These are phyloP conservation scores for Lophochroa leadbeateri DNA, from an alignment of 2,113 vertebrate genomes.

Conservation along the genomic window DNA sequence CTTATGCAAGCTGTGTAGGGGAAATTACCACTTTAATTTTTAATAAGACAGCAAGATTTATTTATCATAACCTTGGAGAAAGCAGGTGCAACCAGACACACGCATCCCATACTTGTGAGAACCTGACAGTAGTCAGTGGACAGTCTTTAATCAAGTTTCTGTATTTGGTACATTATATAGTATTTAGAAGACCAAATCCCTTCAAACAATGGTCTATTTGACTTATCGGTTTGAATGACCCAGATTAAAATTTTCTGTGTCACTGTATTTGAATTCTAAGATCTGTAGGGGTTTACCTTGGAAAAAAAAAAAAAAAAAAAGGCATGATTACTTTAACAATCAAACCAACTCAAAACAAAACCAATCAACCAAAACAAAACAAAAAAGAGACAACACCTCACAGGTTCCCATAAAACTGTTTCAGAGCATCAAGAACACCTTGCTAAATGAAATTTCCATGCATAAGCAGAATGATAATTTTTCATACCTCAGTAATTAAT, in stretches of 20 bases:
- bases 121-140: background rate
- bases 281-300: background rate
- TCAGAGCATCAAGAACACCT: background rate
- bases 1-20: background rate
- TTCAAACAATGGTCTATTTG: background rate
- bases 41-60: background rate
- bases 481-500: background rate
- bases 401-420: background rate
- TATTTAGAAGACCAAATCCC: background rate
- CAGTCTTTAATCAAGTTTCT: background rate
- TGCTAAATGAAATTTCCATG: background rate
- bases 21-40: background rate
- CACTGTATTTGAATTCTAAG: background rate
- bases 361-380: no score
- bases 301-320: background rate
- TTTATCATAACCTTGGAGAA: background rate
- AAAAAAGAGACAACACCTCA: background rate
- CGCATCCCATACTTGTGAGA: background rate
- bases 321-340: background rate
- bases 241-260: background rate
- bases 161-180: background rate
- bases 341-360: background rate
- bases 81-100: background rate
- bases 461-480: background rate
- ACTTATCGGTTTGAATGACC: background rate